A percentile compares a stretch with the other conserved stretches of the same genome.
Conservation (phyloP, 2,888 invertebrate genomes). For the Phalangium opilio region DNA sequence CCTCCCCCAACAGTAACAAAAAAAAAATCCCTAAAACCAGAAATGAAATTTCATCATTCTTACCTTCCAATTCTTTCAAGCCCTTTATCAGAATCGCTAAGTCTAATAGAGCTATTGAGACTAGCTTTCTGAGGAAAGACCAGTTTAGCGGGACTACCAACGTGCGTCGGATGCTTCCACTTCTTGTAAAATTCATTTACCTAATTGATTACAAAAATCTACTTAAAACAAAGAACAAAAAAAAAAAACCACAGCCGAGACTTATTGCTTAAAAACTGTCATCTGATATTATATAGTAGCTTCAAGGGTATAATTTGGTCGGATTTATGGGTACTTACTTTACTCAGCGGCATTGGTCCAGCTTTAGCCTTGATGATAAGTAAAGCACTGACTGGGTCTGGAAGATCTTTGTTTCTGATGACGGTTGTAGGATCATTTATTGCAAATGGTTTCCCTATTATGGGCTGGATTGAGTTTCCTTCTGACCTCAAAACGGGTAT, state of each 20-base stretch:
- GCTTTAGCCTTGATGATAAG: constrained; percentile 50
- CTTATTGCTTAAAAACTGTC: constrained; percentile 23
- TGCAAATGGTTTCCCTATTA: constrained; percentile 63
- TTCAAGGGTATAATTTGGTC: too few relatives aligned
- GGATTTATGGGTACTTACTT: neutral
- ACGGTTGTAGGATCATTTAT: neutral
- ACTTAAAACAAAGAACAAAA: neutral
- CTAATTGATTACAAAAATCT: too few relatives aligned
- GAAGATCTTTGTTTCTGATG: constrained; percentile 29
- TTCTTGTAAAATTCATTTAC: constrained; percentile 30
- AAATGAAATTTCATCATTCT: constrained; percentile 6
- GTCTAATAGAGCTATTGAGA: constrained; percentile 20
- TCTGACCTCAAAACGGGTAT: constrained; percentile 70
- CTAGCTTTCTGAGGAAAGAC: too few relatives aligned
- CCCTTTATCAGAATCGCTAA: constrained; percentile 67
- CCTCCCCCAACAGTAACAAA: too few relatives aligned
- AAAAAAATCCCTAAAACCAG: too few relatives aligned
- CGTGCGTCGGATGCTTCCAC: constrained; percentile 63
- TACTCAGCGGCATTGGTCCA: constrained; percentile 64
- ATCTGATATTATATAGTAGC: too few relatives aligned
- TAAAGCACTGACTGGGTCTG: constrained; percentile 12
- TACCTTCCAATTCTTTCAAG: constrained; percentile 67
- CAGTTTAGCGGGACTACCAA: too few relatives aligned
- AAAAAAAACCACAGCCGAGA: constrained; percentile 1
- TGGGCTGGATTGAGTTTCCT: constrained; percentile 56